Conservation (phyloP, 2,797 vertebrate species). For the Paratrypauchen microcephalus region DNA sequence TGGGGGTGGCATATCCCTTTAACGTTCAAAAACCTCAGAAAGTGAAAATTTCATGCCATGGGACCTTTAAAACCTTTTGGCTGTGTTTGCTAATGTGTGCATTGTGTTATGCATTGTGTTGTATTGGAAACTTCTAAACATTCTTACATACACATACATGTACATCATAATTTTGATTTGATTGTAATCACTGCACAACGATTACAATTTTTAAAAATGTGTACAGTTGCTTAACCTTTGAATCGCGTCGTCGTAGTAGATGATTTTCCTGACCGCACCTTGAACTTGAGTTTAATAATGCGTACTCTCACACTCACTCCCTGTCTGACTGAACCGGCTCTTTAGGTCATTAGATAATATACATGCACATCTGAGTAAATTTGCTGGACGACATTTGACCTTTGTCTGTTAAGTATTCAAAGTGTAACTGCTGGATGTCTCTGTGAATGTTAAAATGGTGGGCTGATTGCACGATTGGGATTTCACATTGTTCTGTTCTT, state of each 20-base stretch:
- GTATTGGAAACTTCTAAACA: too few relatives aligned
- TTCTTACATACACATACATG: too few relatives aligned
- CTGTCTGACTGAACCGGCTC: not conserved
- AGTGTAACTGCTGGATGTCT: slow-evolving; percentile 9
- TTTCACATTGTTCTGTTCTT: too few relatives aligned
- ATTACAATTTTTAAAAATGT: too few relatives aligned
- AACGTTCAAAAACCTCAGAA: too few relatives aligned
- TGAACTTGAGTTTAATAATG: slow-evolving; percentile 5
- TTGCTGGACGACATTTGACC: not conserved
- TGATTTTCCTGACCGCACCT: slow-evolving; percentile 1
- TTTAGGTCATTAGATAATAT: slow-evolving; percentile 3
- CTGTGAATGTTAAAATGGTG: slow-evolving; percentile 18
- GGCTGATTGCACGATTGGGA: not conserved
- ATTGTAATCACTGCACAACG: too few relatives aligned
- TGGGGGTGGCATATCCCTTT: too few relatives aligned
- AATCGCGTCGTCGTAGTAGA: not conserved
- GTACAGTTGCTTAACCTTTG: not conserved
- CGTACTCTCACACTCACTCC: not conserved
- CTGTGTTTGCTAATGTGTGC: too few relatives aligned
- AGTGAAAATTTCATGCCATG: too few relatives aligned
- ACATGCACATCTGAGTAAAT: not conserved
- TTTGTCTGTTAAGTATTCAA: not conserved
- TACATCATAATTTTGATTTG: too few relatives aligned
- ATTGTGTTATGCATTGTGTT: too few relatives aligned
- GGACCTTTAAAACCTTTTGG: too few relatives aligned